phyloP scores from a whole-genome alignment of 2,888 invertebrate genomes.

The Scrobipalpa atriplicella region DNA sequence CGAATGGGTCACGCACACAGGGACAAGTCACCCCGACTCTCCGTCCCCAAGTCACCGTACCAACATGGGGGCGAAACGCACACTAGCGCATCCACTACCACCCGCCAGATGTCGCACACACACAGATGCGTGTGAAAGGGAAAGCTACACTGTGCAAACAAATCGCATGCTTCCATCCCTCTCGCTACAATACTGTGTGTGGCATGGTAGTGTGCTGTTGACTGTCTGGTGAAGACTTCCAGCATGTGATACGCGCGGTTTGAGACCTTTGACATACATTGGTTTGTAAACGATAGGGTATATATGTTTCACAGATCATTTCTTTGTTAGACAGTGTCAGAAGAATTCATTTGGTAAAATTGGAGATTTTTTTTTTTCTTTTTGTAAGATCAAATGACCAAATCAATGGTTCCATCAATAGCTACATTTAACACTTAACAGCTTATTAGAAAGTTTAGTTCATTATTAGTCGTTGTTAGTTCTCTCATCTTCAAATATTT shows the following conservation, averaged over 20 bases:
- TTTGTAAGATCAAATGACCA: too few relatives aligned
- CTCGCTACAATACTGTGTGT: constrained; percentile 58
- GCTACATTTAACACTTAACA: too few relatives aligned
- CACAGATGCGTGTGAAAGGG: constrained; percentile 73
- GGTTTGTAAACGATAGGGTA: neutral
- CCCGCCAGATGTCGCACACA: constrained; percentile 77
- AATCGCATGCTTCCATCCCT: constrained; percentile 76
- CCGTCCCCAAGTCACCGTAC: constrained; percentile 30
- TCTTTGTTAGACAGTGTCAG: neutral
- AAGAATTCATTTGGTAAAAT: neutral
- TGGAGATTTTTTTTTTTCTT: too few relatives aligned
- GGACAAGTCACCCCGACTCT: constrained; percentile 12
- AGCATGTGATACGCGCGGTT: neutral
- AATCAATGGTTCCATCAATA: too few relatives aligned
- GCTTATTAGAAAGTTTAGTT: too few relatives aligned
- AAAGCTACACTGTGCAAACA: constrained; percentile 82
- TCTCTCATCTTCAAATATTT: too few relatives aligned
- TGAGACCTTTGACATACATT: constrained; percentile 55
- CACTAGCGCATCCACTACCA: constrained; percentile 54
- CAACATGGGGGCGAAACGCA: constrained; percentile 66
- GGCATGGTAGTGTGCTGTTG: constrained; percentile 66
- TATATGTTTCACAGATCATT: neutral
- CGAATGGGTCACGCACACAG: constrained; percentile 80
- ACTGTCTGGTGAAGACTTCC: constrained; percentile 44
- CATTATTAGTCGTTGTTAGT: too few relatives aligned